These are phyloP conservation scores for Machaerirhynchus nigripectus DNA, from an alignment of 2,113 vertebrate species.

Conservation along the genomic window DNA sequence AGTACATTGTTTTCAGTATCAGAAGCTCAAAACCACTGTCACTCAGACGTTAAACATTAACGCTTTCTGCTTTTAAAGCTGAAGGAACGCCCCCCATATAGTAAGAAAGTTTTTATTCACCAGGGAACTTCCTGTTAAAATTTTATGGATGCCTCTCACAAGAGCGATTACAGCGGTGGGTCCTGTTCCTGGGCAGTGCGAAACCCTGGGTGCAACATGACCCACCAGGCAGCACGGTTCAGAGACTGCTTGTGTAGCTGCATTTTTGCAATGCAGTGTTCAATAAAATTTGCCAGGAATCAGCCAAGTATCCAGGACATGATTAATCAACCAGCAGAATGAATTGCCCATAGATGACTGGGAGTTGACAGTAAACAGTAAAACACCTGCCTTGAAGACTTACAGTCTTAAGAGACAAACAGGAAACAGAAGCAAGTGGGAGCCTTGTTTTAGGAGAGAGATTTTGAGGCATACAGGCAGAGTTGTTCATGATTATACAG, in stretches of 20 bases:
- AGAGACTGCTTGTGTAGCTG: background rate
- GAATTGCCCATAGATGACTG: conserved; percentile 55
- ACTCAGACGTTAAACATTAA: conserved; percentile 59
- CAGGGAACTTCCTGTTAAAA: conserved; percentile 16
- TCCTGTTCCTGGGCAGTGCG: background rate
- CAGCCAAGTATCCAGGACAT: conserved; percentile 10
- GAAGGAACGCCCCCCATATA: background rate
- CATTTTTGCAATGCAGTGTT: background rate
- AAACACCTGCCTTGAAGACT: conserved; percentile 50
- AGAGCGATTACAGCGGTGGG: background rate
- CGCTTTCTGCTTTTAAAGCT: conserved; percentile 10
- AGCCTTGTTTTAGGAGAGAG: background rate
- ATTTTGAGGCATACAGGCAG: background rate
- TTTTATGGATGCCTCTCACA: background rate
- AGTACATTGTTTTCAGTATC: conserved; percentile 29
- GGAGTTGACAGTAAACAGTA: conserved; percentile 58
- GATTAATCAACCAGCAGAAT: conserved; percentile 45
- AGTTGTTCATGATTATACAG: background rate
- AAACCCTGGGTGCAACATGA: background rate
- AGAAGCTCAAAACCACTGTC: conserved; percentile 39
- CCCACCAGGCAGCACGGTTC: background rate
- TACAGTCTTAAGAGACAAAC: background rate
- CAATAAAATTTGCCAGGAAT: conserved; percentile 25
- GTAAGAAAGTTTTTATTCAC: conserved; percentile 21
- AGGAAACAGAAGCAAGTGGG: conserved; percentile 32